Percentiles rank a stretch among this genome's conserved stretches.
Conservation (phyloP, 37 sponge, comb jelly and placozoan species). For the Oscarella lobularis region DNA sequence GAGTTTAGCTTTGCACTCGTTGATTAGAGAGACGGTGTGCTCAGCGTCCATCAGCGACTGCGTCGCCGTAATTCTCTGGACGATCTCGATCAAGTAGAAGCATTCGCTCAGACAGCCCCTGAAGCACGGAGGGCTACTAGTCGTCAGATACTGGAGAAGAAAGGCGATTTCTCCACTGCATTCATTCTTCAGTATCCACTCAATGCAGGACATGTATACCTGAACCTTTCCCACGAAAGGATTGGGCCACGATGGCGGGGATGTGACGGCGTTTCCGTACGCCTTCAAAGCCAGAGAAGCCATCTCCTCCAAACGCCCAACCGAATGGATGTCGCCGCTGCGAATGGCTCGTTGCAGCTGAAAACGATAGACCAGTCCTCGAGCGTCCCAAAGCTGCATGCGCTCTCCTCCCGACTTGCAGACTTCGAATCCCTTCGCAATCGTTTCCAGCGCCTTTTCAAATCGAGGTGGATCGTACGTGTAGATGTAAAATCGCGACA, state of each 20-base stretch:
- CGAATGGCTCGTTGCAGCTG: background rate
- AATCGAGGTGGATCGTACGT: background rate
- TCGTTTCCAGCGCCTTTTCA: background rate
- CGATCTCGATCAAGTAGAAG: background rate
- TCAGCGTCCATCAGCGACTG: background rate
- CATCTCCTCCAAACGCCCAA: background rate
- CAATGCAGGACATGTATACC: background rate
- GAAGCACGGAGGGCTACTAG: background rate
- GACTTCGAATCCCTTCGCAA: background rate
- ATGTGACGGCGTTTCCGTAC: background rate
- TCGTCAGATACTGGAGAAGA: background rate
- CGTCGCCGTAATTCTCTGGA: background rate
- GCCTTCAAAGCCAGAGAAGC: background rate
- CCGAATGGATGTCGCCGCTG: background rate
- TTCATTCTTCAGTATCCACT: background rate
- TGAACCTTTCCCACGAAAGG: background rate
- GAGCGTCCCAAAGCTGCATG: background rate
- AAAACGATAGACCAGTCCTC: background rate
- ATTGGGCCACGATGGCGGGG: background rate
- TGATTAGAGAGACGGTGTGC: background rate
- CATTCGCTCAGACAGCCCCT: background rate
- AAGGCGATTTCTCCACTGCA: background rate
- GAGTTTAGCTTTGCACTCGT: background rate
- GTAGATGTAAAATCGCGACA: background rate
- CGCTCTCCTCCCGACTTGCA: background rate